A percentile compares a stretch with the other conserved stretches of the same genome.
These are phyloP conservation scores for Oncopodura yosiiana DNA, from an alignment of 1,140 invertebrate genomes.

Conservation along the genomic window DNA sequence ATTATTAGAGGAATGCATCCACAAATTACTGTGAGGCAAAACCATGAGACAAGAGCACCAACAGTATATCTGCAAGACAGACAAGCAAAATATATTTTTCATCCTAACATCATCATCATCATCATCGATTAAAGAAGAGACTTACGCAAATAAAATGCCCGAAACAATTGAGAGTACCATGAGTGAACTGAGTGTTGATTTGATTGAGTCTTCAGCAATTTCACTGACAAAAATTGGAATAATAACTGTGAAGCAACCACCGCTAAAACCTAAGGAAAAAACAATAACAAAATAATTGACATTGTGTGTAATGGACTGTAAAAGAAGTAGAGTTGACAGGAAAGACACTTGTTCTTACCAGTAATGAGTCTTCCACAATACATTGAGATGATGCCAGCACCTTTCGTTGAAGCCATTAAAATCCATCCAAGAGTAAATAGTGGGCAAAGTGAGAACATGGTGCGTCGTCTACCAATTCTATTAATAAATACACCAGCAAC, in stretches of 20 bases:
- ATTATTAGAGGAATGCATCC: constrained; percentile 51
- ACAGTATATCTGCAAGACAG: constrained; percentile 44
- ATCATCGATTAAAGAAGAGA: constrained; percentile 37
- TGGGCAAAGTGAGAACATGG: too few species aligned
- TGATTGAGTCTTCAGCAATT: constrained; percentile 63
- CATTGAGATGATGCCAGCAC: constrained; percentile 49
- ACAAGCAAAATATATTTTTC: constrained; percentile 20
- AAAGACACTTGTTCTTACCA: too few species aligned
- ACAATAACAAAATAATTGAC: too few species aligned
- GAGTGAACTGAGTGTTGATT: constrained; percentile 68
- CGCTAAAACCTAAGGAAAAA: too few species aligned
- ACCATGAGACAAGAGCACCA: constrained; percentile 49
- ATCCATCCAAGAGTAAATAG: constrained; percentile 63
- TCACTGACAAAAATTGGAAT: constrained; percentile 73
- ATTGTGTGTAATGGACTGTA: too few species aligned
- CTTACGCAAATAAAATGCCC: constrained; percentile 61
- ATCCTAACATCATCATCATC: neutral
- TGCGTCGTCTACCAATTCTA: too few species aligned
- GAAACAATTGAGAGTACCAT: constrained; percentile 65
- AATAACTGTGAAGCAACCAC: constrained; percentile 56
- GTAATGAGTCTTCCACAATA: constrained; percentile 62
- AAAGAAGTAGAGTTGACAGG: too few species aligned
- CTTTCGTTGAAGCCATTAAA: constrained; percentile 49
- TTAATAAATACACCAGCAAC: too few species aligned
- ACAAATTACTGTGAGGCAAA: constrained; percentile 39